Conservation (phyloP, 2,113 vertebrate species). For the Heteronetta atricapilla region DNA sequence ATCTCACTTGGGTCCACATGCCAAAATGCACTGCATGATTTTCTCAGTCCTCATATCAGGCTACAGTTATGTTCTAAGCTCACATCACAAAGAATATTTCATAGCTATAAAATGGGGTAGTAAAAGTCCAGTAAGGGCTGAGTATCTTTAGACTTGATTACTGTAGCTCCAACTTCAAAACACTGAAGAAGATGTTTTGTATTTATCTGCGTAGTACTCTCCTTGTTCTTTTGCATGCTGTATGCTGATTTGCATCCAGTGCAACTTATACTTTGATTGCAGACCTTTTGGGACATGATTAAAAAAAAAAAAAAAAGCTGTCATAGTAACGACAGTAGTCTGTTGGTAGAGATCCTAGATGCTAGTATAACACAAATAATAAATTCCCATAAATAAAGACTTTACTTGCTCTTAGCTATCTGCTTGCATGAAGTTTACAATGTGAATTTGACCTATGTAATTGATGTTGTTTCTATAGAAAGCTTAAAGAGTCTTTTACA, state of each 20-base stretch:
- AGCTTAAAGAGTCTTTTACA: neutral
- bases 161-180: neutral
- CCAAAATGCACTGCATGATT: neutral
- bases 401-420: neutral
- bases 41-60: neutral
- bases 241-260: neutral
- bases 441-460: neutral
- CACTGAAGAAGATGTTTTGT: neutral
- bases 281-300: neutral
- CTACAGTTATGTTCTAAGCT: neutral
- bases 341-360: neutral
- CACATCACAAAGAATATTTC: neutral
- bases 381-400: neutral
- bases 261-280: neutral
- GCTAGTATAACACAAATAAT: neutral
- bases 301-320: neutral
- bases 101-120: neutral
- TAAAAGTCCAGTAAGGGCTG: neutral
- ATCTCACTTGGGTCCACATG: neutral
- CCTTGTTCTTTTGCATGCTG: neutral
- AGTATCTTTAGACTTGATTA: neutral
- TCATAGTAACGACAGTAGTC: neutral
- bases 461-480: neutral
- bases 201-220: neutral
- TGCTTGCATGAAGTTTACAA: neutral